phyloP scores from a whole-genome alignment of 2,113 vertebrate species.

The Gymnogyps californianus region DNA sequence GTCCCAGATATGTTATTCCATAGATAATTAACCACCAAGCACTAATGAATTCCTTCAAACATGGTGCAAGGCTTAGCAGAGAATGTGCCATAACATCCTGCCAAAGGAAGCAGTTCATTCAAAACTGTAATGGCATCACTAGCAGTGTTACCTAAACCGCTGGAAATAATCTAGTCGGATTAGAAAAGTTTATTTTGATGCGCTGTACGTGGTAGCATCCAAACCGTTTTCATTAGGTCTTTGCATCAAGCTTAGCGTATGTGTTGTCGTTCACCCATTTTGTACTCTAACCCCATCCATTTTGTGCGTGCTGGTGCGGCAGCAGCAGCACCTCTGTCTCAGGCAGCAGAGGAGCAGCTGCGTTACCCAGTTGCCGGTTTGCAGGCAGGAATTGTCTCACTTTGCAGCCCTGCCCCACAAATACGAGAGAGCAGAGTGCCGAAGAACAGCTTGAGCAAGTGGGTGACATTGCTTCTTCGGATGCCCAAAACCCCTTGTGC shows the following conservation, averaged over 20 bases:
- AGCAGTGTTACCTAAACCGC: neutral
- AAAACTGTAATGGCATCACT: neutral
- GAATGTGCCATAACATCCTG: neutral
- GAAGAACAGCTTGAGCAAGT: neutral
- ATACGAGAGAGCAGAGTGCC: neutral
- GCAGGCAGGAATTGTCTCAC: neutral
- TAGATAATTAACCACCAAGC: neutral
- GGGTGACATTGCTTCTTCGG: neutral
- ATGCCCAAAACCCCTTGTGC: neutral
- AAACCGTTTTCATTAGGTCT: neutral
- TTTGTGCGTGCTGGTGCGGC: neutral
- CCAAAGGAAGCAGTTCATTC: neutral
- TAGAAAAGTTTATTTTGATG: neutral
- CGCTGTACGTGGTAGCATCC: neutral
- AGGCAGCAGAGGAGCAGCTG: neutral
- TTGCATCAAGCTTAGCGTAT: fast-evolving
- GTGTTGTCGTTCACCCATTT: neutral
- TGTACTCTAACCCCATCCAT: neutral
- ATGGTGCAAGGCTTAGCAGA: neutral
- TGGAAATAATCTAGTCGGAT: neutral
- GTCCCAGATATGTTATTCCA: neutral
- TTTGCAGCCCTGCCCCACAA: neutral
- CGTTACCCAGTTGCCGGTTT: neutral
- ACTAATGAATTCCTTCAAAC: neutral
- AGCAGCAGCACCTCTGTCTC: neutral